phyloP scores from a whole-genome alignment of 1,140 invertebrate genomes.

The Rhizoglyphus robini region DNA sequence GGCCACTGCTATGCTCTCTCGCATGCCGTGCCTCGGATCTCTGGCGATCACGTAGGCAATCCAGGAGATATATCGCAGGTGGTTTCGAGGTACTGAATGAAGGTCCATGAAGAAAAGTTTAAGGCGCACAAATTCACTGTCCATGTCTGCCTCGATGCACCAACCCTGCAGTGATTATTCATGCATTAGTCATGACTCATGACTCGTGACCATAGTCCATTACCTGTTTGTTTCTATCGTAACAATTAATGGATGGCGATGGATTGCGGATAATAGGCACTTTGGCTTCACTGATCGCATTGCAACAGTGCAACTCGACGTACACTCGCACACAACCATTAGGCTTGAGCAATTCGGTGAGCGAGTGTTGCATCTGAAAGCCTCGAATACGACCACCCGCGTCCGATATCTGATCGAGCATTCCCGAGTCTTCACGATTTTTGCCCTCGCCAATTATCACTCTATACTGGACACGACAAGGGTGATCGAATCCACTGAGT shows the following conservation, averaged over 20 bases:
- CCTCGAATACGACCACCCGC: conserved; percentile 55
- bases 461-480: conserved; percentile 57
- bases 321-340: conserved; percentile 45
- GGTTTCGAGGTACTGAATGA: conserved; percentile 69
- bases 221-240: conserved; percentile 58
- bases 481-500: conserved; percentile 64
- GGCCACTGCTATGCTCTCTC: conserved; percentile 42
- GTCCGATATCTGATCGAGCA: conserved; percentile 61
- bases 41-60: conserved; percentile 50
- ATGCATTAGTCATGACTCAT: too few relatives aligned
- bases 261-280: conserved; percentile 33
- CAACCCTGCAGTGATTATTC: conserved; percentile 48
- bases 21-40: conserved; percentile 28
- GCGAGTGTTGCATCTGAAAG: conserved; percentile 44
- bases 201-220: too few relatives aligned
- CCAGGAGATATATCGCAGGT: conserved; percentile 61
- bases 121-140: conserved; percentile 59
- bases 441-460: conserved; percentile 58
- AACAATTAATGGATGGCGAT: conserved; percentile 47
- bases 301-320: conserved; percentile 59
- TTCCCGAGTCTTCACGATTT: conserved; percentile 54
- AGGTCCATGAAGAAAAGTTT: conserved; percentile 64
- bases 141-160: conserved; percentile 64
- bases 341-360: conserved; percentile 24
- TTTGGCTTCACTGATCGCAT: conserved; percentile 54